Conservation (phyloP, 1,140 invertebrate species). For the Heliconius melpomene region DNA sequence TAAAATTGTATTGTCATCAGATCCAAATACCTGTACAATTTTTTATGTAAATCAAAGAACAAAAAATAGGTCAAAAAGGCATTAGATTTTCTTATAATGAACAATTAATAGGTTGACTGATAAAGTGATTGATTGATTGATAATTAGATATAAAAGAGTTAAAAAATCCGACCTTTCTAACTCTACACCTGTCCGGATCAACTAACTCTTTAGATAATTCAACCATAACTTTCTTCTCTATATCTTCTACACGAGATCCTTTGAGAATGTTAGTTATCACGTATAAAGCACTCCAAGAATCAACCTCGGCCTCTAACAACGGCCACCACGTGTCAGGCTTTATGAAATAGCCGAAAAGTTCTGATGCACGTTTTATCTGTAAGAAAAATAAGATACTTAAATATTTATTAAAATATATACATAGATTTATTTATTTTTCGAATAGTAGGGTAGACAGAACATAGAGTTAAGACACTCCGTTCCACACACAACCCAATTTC, state of each 20-base stretch:
- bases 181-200: constrained; percentile 65
- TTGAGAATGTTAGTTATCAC: constrained; percentile 73
- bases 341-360: constrained; percentile 89
- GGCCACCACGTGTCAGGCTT: constrained; percentile 82
- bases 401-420: background rate
- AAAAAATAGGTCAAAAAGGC: no score
- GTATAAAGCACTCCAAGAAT: constrained; percentile 76
- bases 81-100: no score
- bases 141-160: no score
- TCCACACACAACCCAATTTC: no score
- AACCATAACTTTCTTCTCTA: constrained; percentile 75
- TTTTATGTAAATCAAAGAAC: no score
- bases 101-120: no score
- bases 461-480: no score
- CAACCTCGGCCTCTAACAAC: constrained; percentile 81
- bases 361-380: constrained; percentile 81
- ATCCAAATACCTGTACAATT: no score
- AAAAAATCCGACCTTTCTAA: constrained; percentile 58
- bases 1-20: no score
- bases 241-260: constrained; percentile 72
- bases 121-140: no score
- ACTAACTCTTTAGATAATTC: constrained; percentile 74
- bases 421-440: background rate
- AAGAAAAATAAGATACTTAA: background rate
- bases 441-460: no score